A percentile compares a stretch with the other conserved stretches of the same genome.
phyloP scores from a whole-genome alignment of 2,888 invertebrate genomes.

The Scaptomyza caliginosa region DNA sequence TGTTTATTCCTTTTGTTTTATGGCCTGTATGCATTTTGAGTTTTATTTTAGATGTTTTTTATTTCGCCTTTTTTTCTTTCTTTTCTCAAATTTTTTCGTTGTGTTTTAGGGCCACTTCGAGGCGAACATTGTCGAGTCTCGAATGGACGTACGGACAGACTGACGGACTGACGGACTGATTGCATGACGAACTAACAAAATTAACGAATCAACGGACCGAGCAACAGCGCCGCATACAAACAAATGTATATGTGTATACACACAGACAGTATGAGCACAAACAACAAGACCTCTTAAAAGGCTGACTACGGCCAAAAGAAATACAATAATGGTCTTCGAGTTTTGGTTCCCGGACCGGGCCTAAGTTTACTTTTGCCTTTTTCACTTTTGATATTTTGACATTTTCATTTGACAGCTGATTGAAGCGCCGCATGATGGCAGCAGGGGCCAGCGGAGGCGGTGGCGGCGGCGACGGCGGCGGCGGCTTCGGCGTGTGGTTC shows the following conservation, averaged over 20 bases:
- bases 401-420: conserved; percentile 81
- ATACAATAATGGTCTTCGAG: conserved; percentile 70
- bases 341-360: conserved; percentile 55
- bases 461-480: not conserved
- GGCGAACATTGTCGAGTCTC: conserved; percentile 35
- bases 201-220: conserved; percentile 72
- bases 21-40: conserved; percentile 59
- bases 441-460: not conserved
- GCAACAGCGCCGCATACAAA: conserved; percentile 33
- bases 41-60: conserved; percentile 56
- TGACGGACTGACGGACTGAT: conserved; percentile 56
- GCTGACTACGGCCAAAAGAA: conserved; percentile 60
- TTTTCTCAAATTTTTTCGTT: conserved; percentile 15
- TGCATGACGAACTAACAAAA: conserved; percentile 74
- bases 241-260: conserved; percentile 5
- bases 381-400: conserved; percentile 80
- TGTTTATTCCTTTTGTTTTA: conserved; percentile 44
- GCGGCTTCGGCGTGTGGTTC: conserved; percentile 46
- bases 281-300: conserved; percentile 71
- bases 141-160: conserved; percentile 17
- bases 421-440: conserved; percentile 68
- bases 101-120: conserved; percentile 75
- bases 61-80: conserved; percentile 6
- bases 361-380: conserved; percentile 80
- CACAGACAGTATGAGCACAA: conserved; percentile 43